These are phyloP conservation scores for Napeogenes inachia DNA, from an alignment of 2,888 invertebrate genomes.

Conservation along the genomic window DNA sequence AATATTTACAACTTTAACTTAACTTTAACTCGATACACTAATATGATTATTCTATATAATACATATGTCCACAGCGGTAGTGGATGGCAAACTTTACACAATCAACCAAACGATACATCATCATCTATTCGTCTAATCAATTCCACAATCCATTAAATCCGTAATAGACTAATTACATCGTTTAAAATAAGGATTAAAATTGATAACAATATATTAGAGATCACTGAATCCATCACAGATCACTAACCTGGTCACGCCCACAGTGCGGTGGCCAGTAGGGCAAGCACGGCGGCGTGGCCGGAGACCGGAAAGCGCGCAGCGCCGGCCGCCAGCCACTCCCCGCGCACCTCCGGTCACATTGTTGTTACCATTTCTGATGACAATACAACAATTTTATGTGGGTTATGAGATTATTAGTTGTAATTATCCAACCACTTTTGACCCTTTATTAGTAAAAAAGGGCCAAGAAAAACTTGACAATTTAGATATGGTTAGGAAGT, in stretches of 20 bases:
- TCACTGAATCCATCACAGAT: neutral
- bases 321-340: slow-evolving; percentile 56
- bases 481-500: too few relatives aligned
- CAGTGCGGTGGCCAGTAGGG: slow-evolving; percentile 30
- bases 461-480: too few relatives aligned
- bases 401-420: too few relatives aligned
- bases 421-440: too few relatives aligned
- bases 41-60: slow-evolving; percentile 17
- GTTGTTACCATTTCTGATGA: slow-evolving; percentile 65
- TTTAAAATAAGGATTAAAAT: neutral
- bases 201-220: neutral
- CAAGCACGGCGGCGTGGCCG: slow-evolving; percentile 34
- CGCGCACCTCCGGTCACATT: slow-evolving; percentile 64
- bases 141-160: neutral
- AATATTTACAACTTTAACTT: slow-evolving; percentile 35
- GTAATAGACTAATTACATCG: neutral
- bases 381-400: neutral
- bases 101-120: neutral
- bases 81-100: slow-evolving; percentile 10
- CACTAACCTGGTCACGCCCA: slow-evolving; percentile 30
- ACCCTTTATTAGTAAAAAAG: too few relatives aligned
- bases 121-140: slow-evolving; percentile 1
- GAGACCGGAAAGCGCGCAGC: slow-evolving; percentile 29
- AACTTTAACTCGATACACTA: slow-evolving; percentile 17
- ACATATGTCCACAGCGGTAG: slow-evolving; percentile 26